phyloP scores from a whole-genome alignment of 2,113 vertebrate genomes.

The Parotia lawesii region DNA sequence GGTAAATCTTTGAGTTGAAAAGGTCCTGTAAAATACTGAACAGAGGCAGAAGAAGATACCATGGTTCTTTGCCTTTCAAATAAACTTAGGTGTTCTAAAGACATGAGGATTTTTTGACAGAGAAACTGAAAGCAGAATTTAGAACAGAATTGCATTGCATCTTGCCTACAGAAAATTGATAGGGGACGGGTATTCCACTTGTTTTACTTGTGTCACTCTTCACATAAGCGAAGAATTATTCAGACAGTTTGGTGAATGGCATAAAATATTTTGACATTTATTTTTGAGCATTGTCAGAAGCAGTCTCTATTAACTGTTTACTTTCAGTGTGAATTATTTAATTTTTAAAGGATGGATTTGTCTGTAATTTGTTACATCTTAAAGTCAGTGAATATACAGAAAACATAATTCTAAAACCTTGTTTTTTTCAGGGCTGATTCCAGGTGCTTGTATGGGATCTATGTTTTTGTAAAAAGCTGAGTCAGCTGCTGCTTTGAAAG shows the following conservation, averaged over 20 bases:
- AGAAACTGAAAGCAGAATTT: not conserved
- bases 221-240: not conserved
- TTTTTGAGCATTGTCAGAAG: not conserved
- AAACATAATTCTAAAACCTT: not conserved
- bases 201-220: not conserved
- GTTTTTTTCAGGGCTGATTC: not conserved
- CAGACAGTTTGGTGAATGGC: not conserved
- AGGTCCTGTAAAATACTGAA: not conserved
- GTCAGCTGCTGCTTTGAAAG: not conserved
- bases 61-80: not conserved
- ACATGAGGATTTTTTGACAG: not conserved
- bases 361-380: not conserved
- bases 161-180: not conserved
- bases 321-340: not conserved
- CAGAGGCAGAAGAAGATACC: not conserved
- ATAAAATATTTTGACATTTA: not conserved
- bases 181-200: not conserved
- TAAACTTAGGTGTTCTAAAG: not conserved
- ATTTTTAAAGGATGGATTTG: not conserved
- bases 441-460: not conserved
- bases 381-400: not conserved
- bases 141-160: not conserved
- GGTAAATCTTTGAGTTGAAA: not conserved
- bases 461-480: not conserved
- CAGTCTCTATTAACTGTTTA: not conserved